Evolutionary conservation across 2,113 vertebrate species (phyloP).

Genomic region (Calypte anna): DNA sequence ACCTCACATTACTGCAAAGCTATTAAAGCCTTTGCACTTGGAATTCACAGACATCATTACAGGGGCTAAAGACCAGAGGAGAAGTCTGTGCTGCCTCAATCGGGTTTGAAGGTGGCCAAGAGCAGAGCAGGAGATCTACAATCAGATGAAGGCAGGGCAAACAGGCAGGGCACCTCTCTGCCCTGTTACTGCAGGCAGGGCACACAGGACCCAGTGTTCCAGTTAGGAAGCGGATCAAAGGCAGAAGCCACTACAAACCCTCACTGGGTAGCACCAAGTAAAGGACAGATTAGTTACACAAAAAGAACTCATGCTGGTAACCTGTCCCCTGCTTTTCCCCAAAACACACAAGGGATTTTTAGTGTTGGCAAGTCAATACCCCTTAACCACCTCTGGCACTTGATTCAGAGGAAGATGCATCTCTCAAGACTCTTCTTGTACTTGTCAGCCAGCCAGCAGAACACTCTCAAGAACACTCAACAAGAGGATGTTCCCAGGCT

Average conservation of each 20-base stretch:
- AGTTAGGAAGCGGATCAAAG: background rate
- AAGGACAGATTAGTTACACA: background rate
- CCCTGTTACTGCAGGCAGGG: background rate
- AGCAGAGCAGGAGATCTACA: background rate
- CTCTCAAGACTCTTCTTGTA: background rate
- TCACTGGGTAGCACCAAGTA: background rate
- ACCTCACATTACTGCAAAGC: conserved; percentile 7
- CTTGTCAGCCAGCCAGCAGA: background rate
- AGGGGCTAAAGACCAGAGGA: background rate
- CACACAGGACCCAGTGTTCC: background rate
- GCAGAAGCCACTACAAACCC: background rate
- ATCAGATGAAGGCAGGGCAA: background rate
- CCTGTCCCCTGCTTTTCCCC: background rate
- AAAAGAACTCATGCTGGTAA: background rate
- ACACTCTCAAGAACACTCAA: background rate
- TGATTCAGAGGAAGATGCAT: background rate
- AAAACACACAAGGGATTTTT: background rate
- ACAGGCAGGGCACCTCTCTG: background rate
- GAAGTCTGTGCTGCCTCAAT: background rate
- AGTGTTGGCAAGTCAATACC: background rate
- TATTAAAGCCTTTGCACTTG: conserved; percentile 28
- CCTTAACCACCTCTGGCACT: background rate
- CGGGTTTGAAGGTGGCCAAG: background rate
- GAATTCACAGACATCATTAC: background rate
- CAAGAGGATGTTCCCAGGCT: background rate